phyloP scores from a whole-genome alignment of 2,888 invertebrate genomes.

The Pollenia labialis region DNA sequence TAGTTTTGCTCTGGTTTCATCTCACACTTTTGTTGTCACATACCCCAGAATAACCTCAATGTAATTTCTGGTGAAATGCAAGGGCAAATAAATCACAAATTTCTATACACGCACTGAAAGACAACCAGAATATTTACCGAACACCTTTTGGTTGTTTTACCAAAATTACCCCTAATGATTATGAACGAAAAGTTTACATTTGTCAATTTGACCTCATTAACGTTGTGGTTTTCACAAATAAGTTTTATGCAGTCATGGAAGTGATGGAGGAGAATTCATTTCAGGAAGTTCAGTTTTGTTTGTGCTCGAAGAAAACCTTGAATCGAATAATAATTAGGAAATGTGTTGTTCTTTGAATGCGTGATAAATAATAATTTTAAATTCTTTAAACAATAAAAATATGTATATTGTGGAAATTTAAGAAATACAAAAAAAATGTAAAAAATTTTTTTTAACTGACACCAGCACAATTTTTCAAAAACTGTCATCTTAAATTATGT shows the following conservation, averaged over 20 bases:
- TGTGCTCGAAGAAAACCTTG: too few relatives aligned
- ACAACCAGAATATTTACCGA: neutral
- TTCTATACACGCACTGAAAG: neutral
- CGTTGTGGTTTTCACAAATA: slow-evolving; percentile 54
- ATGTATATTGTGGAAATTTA: too few relatives aligned
- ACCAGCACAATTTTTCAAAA: too few relatives aligned
- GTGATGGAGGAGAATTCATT: too few relatives aligned
- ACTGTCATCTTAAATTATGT: too few relatives aligned
- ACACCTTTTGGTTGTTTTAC: slow-evolving; percentile 16
- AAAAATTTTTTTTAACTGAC: too few relatives aligned
- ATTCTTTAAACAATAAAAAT: too few relatives aligned
- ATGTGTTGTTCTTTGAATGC: too few relatives aligned
- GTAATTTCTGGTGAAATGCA: slow-evolving; percentile 6
- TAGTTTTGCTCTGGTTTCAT: neutral
- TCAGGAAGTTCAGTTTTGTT: too few relatives aligned
- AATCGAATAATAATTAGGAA: too few relatives aligned
- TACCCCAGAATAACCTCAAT: slow-evolving; percentile 14
- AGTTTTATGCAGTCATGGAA: neutral
- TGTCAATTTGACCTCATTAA: slow-evolving; percentile 72
- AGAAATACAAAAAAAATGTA: too few relatives aligned
- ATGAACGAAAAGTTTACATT: slow-evolving; percentile 8
- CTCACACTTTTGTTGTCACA: neutral
- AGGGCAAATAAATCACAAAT: slow-evolving; percentile 12
- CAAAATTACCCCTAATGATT: neutral
- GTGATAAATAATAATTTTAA: too few relatives aligned